Base-by-base conservation (phyloP, 2,888 invertebrate genomes). In the Oxytorus armatus region DNA sequence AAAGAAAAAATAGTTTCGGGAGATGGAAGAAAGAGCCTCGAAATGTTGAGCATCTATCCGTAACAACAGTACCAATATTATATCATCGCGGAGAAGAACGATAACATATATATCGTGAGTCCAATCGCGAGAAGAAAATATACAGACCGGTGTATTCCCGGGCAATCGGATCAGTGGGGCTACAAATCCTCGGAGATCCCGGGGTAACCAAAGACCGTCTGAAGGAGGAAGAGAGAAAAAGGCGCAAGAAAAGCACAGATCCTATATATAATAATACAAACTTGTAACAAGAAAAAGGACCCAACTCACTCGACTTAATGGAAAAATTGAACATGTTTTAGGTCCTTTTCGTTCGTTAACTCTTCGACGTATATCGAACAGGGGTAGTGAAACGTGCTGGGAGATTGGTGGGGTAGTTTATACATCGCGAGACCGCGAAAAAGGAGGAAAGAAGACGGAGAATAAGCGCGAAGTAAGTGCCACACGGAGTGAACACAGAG, bases 131-230 rank as follows among this genome's bases (percentile, higher is more conserved):
- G 44, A 36, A 42, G 25, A 21, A 39, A 72, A 72, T 25, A 63
- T 36, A 51, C 18, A 42, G 33, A 14, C 29, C 18, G 44, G 36
- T 65, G 42, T 65, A 44, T 57, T 61, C 51, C 73, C 53, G 51
- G 53, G 68, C 78, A 78, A 78, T 78, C 68, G 78, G 78, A 78
- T 78, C 72, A 73, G 77, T 51, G 72, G 49, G 36, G 72, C 36
- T 39, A 44, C 61, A 68, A 73, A 68, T 74, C 78, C 61, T 63
- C 21, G 53, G 21, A 70, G 51, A 79, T 72, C 75, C 74, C n/a
- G 53, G 39, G 49, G 53, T 63, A 79, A 59, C 73, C 73, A 73
- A 61, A 74, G 69, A 59, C 21, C 11, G 59, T 61, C 51, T 57
- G 44, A 49, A 65, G 44, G 23, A 21, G 57, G 1, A n/a, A 14